Percentiles rank a stretch among this genome's conserved stretches.
Evolutionary conservation across 2,113 vertebrate genomes (phyloP).

Genomic region (Speoplatyrhinus poulsoni): DNA sequence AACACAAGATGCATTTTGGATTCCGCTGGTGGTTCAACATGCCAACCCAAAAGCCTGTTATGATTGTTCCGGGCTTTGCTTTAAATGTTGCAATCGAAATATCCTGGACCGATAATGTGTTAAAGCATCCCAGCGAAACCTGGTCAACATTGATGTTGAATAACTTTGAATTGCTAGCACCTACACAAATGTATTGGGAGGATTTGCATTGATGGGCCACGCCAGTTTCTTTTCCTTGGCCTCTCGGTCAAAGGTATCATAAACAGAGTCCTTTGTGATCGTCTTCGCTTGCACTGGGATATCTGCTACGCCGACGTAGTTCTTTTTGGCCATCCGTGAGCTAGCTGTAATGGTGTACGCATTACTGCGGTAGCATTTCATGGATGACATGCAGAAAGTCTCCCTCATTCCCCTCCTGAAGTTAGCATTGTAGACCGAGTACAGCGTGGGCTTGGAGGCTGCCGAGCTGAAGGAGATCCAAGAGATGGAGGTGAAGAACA

Average conservation of each 20-base stretch:
- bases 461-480: slow-evolving; percentile 91
- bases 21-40: not conserved
- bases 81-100: not conserved
- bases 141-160: slow-evolving; percentile 7
- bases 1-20: not conserved
- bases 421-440: slow-evolving; percentile 87
- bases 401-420: slow-evolving; percentile 92
- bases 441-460: slow-evolving; percentile 89
- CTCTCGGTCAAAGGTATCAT: slow-evolving; percentile 87
- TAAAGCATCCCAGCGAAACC: slow-evolving; percentile 9
- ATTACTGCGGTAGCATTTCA: slow-evolving; percentile 96
- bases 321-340: slow-evolving; percentile 92
- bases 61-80: not conserved
- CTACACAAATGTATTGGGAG: slow-evolving; percentile 91
- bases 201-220: slow-evolving; percentile 89
- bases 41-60: not conserved
- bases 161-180: not conserved
- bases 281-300: slow-evolving; percentile 77
- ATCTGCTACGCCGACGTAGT: slow-evolving; percentile 90
- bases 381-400: slow-evolving; percentile 95
- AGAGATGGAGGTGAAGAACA: slow-evolving; percentile 80
- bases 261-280: slow-evolving; percentile 82
- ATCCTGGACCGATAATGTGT: not conserved
- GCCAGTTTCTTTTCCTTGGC: slow-evolving; percentile 90
- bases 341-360: slow-evolving; percentile 95